These are phyloP conservation scores for Pycnonotus jocosus DNA, from an alignment of 2,113 vertebrate species.

Conservation along the genomic window DNA sequence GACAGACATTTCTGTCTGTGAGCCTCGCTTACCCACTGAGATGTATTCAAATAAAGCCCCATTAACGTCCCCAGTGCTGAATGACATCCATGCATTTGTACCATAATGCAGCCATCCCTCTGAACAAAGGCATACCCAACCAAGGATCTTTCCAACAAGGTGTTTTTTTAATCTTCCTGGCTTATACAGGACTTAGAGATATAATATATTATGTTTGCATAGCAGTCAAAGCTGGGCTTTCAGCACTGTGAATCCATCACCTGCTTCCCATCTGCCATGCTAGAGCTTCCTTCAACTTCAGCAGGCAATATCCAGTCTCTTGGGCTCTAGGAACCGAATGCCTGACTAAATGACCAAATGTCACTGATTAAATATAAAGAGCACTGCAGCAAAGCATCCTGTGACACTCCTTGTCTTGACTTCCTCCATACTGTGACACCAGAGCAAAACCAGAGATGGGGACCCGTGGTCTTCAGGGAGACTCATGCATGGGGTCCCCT, in stretches of 20 bases:
- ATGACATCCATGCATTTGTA: not conserved
- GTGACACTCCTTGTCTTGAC: rapidly evolving
- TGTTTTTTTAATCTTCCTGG: slow-evolving; percentile 37
- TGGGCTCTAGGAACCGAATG: not conserved
- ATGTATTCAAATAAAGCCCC: slow-evolving; percentile 7
- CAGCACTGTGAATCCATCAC: not conserved
- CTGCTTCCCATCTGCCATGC: not conserved
- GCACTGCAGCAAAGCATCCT: not conserved
- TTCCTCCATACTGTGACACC: not conserved
- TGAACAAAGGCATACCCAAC: not conserved
- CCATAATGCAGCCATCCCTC: not conserved
- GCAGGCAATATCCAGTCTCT: not conserved
- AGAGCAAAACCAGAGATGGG: not conserved
- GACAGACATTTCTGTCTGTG: not conserved
- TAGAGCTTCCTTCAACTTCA: not conserved
- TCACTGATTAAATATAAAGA: not conserved
- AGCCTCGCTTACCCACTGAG: not conserved
- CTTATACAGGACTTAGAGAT: not conserved
- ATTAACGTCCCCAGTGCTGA: not conserved
- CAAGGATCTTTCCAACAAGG: not conserved
- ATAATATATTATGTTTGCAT: not conserved
- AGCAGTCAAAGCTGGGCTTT: slow-evolving; percentile 3
- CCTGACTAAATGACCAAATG: not conserved
- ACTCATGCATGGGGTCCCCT: not conserved
- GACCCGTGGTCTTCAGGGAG: rapidly evolving